Base-by-base conservation (phyloP, 2,888 invertebrate genomes). In the Nomada flava region DNA sequence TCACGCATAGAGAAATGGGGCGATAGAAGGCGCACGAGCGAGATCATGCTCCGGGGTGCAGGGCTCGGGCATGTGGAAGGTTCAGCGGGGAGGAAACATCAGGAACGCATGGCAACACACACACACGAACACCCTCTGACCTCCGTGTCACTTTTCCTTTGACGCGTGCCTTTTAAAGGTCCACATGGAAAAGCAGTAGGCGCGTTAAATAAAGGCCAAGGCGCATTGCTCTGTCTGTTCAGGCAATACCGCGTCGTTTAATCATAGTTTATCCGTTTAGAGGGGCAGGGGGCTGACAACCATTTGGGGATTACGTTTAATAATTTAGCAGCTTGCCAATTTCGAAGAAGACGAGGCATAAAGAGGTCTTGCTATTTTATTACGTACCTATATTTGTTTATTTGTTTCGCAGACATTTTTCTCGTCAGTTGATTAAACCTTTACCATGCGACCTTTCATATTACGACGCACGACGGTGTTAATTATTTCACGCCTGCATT, bases 101-200 rank as follows among this genome's bases (percentile, higher is more conserved):
- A 67, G 20, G 18, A 64, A 11, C 68, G 53, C 57, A 15, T 63
- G 67, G 26, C 57, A 11, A 4, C 52, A 10, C 20, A 18, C 23
- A 26, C 55, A 13, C 50, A 4, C 52, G 5, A 18, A 13, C 23
- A 26, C 55, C 15, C 59, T 15, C 42, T 53, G 47, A 47, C 11
- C n/a, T 23, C 26, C 18, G 65, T 50, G 50, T 47, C 60, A 11
- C 59, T 80, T 63, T 75, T 79, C 52, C 60, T 65, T 71, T 72
- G 74, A 62, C 65, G 76, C 86, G 75, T 67, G 68, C 70, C 75
- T 82, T 75, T 86, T 76, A 86, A 86, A 85, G 86, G 73, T 80
- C 69, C 71, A 26, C 83, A 59, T 67, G 70, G 36, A 68, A 76
- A 73, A 76, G 59, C 68, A 63, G 67, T 78, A 63, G 68, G 76